Evolutionary conservation across 1,140 invertebrate species (phyloP).

Genomic region (Elymnias hypermnestra): DNA sequence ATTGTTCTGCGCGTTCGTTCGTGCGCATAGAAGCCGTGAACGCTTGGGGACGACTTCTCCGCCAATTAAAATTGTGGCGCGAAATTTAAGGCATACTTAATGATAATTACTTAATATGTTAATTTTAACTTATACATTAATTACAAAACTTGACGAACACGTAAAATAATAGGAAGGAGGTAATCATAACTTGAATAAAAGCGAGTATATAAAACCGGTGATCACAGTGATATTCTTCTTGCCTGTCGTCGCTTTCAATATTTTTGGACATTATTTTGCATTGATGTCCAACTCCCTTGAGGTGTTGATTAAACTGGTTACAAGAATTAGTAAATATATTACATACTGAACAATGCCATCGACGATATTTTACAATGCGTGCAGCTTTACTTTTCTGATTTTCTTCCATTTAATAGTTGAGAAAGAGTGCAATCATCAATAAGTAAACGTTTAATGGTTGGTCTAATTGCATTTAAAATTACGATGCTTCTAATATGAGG

Average conservation of each 20-base stretch:
- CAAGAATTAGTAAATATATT: slow-evolving; percentile 54
- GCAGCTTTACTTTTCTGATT: slow-evolving; percentile 7
- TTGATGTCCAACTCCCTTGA: slow-evolving; percentile 54
- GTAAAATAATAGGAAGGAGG: slow-evolving; percentile 53
- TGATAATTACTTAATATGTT: slow-evolving; percentile 48
- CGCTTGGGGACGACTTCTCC: slow-evolving; percentile 74
- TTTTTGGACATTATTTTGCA: slow-evolving; percentile 38
- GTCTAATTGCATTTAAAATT: no score
- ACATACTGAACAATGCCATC: slow-evolving; percentile 50
- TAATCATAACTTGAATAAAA: slow-evolving; percentile 43
- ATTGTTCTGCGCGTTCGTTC: slow-evolving; percentile 76
- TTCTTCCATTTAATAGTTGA: slow-evolving; percentile 17
- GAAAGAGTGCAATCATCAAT: no score
- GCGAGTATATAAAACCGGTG: slow-evolving; percentile 38
- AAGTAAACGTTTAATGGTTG: no score
- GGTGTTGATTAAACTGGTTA: slow-evolving; percentile 59
- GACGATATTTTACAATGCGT: slow-evolving; percentile 28
- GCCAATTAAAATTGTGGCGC: slow-evolving; percentile 76
- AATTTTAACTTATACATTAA: slow-evolving; percentile 35
- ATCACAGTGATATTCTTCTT: slow-evolving; percentile 34
- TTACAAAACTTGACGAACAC: slow-evolving; percentile 35
- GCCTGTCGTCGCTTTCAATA: slow-evolving; percentile 21
- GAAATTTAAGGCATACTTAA: slow-evolving; percentile 71
- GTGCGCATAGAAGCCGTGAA: slow-evolving; percentile 76
- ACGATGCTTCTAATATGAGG: no score